phyloP scores from a whole-genome alignment of 2,113 vertebrate species.

The Protomyctophum bolini region DNA sequence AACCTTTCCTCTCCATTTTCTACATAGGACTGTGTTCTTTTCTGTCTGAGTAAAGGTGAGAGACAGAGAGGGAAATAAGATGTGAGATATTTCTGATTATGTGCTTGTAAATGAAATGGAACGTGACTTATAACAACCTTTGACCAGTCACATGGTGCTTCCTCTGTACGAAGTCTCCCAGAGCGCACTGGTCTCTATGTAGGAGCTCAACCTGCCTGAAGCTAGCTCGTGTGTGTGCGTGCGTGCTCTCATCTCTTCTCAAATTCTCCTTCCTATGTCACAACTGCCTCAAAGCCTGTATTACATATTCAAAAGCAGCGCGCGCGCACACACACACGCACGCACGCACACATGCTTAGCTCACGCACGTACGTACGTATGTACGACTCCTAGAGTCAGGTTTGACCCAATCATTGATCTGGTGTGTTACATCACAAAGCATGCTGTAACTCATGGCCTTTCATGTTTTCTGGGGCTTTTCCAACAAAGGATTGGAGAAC shows the following conservation, averaged over 20 bases:
- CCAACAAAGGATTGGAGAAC: neutral
- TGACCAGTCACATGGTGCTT: conserved; percentile 24
- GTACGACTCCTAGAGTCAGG: neutral
- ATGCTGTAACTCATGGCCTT: neutral
- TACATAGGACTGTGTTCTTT: neutral
- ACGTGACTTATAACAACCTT: conserved; percentile 5
- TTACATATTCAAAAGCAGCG: conserved; percentile 2
- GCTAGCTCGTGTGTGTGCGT: neutral
- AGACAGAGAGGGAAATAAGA: neutral
- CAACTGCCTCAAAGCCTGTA: neutral
- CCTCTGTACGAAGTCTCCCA: conserved; percentile 16
- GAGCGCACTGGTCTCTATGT: conserved; percentile 22
- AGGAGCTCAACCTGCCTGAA: neutral
- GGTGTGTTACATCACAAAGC: neutral
- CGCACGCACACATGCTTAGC: neutral
- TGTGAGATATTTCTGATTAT: neutral
- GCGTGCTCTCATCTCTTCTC: neutral
- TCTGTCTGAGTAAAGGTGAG: neutral
- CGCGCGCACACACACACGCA: neutral
- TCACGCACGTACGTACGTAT: neutral
- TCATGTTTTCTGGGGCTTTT: conserved; percentile 1
- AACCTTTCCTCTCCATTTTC: no score
- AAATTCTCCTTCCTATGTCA: neutral
- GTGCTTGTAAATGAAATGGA: neutral
- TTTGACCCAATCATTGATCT: conserved; percentile 11